A percentile compares a stretch with the other conserved stretches of the same genome.
phyloP scores from a whole-genome alignment of 2,888 invertebrate genomes.

The Sinopyrophorus schimmeli region DNA sequence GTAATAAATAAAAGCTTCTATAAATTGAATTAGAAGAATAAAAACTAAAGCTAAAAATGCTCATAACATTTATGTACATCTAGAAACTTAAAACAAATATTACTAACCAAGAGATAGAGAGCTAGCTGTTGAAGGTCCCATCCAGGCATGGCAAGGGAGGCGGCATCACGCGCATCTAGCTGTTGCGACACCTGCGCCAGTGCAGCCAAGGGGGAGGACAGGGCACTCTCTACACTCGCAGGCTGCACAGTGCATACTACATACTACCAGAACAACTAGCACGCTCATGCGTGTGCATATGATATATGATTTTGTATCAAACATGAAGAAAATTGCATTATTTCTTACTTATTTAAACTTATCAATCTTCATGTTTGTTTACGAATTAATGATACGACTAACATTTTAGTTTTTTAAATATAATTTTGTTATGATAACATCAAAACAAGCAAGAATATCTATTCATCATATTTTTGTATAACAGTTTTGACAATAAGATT shows the following conservation, averaged over 20 bases:
- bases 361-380: slow-evolving; percentile 7
- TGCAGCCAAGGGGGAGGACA: slow-evolving; percentile 55
- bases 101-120: slow-evolving; percentile 72
- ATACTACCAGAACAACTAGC: slow-evolving; percentile 51
- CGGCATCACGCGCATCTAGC: slow-evolving; percentile 53
- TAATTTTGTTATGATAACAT: background rate
- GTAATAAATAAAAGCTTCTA: no score
- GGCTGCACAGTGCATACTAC: slow-evolving; percentile 51
- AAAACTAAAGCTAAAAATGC: slow-evolving; percentile 7
- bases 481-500: background rate
- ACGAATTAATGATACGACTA: background rate
- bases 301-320: slow-evolving; percentile 18
- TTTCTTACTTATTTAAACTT: background rate
- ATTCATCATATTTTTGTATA: background rate
- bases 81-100: slow-evolving; percentile 36
- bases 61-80: slow-evolving; percentile 11
- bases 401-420: slow-evolving; percentile 1
- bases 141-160: slow-evolving; percentile 66
- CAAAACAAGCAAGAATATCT: background rate
- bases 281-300: slow-evolving; percentile 45
- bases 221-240: slow-evolving; percentile 49
- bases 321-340: background rate
- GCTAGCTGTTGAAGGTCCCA: slow-evolving; percentile 75
- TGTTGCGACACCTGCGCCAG: slow-evolving; percentile 56
- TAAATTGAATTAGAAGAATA: no score